Evolutionary conservation across 2,797 vertebrate genomes (phyloP).

Genomic region (Adelosebastes latens): DNA sequence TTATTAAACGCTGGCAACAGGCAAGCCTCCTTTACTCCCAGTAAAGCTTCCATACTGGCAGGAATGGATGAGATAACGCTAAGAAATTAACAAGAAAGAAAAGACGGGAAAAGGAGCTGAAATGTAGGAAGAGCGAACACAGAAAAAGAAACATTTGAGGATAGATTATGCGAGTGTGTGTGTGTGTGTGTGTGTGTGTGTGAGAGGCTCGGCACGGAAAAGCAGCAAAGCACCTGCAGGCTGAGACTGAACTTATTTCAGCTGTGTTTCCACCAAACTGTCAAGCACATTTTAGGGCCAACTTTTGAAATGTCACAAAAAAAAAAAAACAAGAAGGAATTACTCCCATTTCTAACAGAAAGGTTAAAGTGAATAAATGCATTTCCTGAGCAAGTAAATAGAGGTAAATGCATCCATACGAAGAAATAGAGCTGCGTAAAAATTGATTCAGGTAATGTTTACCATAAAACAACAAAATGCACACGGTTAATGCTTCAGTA

Average conservation of each 20-base stretch:
- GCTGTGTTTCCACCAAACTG: conserved; percentile 22
- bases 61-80: background rate
- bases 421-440: background rate
- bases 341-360: conserved; percentile 16
- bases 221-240: conserved; percentile 32
- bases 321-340: conserved; percentile 34
- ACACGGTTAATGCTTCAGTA: background rate
- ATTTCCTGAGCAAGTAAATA: background rate
- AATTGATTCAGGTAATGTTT: conserved; percentile 10
- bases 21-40: background rate
- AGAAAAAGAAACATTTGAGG: background rate
- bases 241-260: conserved; percentile 33
- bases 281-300: conserved; percentile 25
- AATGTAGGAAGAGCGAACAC: background rate
- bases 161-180: background rate
- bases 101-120: background rate
- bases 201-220: background rate
- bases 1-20: conserved; percentile 12
- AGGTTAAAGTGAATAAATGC: conserved; percentile 23
- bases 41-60: background rate
- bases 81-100: background rate
- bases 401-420: background rate
- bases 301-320: conserved; percentile 46
- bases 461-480: background rate
- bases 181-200: background rate